These are phyloP conservation scores for Pycnonotus jocosus DNA, from an alignment of 2,113 vertebrate genomes.

Conservation along the genomic window DNA sequence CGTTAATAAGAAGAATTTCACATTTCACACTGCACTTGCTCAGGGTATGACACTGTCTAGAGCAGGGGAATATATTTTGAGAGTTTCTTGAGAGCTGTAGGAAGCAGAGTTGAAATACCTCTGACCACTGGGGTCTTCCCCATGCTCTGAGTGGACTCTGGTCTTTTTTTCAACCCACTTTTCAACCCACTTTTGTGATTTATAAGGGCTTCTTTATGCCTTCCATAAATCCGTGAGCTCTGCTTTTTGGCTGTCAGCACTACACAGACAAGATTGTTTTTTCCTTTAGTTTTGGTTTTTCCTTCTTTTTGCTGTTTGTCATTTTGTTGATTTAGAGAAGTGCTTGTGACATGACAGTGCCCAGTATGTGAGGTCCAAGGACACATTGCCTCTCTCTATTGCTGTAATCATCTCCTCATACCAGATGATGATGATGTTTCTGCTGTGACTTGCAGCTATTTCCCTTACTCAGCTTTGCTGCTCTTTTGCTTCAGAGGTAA, in stretches of 20 bases:
- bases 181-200: not conserved
- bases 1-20: slow-evolving; percentile 22
- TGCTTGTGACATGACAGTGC: not conserved
- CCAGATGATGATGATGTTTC: not conserved
- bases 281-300: not conserved
- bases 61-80: not conserved
- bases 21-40: not conserved
- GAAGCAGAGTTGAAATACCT: not conserved
- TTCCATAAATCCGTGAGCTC: fast-evolving
- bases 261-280: not conserved
- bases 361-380: not conserved
- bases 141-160: not conserved
- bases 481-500: not conserved
- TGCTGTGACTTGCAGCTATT: not conserved
- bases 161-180: not conserved
- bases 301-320: not conserved
- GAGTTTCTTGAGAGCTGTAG: not conserved
- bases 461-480: not conserved
- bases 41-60: not conserved
- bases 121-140: not conserved
- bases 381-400: not conserved
- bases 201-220: not conserved
- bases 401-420: not conserved
- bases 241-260: not conserved
- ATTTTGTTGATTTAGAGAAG: not conserved